Base-by-base conservation (phyloP, 1,140 invertebrate genomes). In the Helicoverpa zea region DNA sequence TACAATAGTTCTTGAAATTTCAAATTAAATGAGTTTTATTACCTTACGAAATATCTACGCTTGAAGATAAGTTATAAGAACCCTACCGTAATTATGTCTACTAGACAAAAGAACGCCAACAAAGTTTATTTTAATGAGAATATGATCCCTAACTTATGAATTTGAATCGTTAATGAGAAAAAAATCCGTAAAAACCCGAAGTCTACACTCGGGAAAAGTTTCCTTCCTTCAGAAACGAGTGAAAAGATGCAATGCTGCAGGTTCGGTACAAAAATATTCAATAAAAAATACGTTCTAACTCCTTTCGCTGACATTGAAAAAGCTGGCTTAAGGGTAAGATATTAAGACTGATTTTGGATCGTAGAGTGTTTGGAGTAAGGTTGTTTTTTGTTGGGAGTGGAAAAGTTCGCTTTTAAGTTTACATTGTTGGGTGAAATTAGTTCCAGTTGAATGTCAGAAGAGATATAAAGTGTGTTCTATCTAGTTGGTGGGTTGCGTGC, bases 341-440 rank as follows among this genome's bases (percentile, higher is more conserved):
- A n/a, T 68, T 58, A 70, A 79, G 64, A 73, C 43, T 43, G 35
- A 72, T 73, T 73, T 64, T 23, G 18, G 29, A 30, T 79, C 14
- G 29, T 18, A 1, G 12, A 12, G 23, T 9, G 49, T 14, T 43
- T 66, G 23, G 11, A 43, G 61, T 81, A 64, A 66, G 66, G 54
- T 74, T 51, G 35, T 82, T 80, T 82, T 77, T 54, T 63, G 10
- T 81, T 9, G 9, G 59, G n/a, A 49, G 13, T 30, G 13, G 66
- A 81, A 87, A 68, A 83, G 84, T 87, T 87, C 66, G 66, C 81
- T 85, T 82, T 79, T 81, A 84, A 79, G 78, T 86, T 87, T 86
- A 86, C 82, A 84, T 87, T 85, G 82, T 87, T 81, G 82, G 72
- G 54, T 87, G 84, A 87, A 85, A 87, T 87, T 87, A 86, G 84